These are phyloP conservation scores for Aricia artaxerxes DNA, from an alignment of 2,888 invertebrate species.

Conservation along the genomic window DNA sequence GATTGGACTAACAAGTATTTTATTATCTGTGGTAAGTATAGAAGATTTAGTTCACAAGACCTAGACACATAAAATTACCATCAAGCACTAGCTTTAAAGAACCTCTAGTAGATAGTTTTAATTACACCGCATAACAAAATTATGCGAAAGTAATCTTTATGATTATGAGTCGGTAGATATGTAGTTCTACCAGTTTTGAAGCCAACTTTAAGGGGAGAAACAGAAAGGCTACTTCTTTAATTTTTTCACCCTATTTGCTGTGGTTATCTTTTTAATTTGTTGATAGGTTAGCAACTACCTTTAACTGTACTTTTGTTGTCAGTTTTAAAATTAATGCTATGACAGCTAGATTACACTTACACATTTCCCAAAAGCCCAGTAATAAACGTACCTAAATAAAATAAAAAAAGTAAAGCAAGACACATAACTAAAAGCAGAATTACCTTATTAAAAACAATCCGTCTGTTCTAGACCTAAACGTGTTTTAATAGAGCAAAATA, in stretches of 20 bases:
- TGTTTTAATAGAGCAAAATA: conserved; percentile 44
- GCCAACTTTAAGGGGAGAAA: neutral
- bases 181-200: conserved; percentile 42
- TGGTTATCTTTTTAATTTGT: no score
- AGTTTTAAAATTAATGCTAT: neutral
- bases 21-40: neutral
- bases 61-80: conserved; percentile 2
- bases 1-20: neutral
- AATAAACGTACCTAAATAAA: no score
- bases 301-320: neutral
- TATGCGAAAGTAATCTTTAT: conserved; percentile 58
- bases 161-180: conserved; percentile 45
- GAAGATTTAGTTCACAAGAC: neutral
- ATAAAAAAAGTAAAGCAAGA: neutral
- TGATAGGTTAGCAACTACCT: neutral
- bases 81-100: neutral
- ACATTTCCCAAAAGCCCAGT: no score
- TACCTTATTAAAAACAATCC: neutral
- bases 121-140: conserved; percentile 48
- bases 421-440: neutral
- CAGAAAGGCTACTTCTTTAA: neutral
- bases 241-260: neutral
- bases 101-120: conserved; percentile 21
- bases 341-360: neutral
- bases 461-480: conserved; percentile 44